Conservation (phyloP, 23 tunicate genomes). For the Aplidium turbinatum region DNA sequence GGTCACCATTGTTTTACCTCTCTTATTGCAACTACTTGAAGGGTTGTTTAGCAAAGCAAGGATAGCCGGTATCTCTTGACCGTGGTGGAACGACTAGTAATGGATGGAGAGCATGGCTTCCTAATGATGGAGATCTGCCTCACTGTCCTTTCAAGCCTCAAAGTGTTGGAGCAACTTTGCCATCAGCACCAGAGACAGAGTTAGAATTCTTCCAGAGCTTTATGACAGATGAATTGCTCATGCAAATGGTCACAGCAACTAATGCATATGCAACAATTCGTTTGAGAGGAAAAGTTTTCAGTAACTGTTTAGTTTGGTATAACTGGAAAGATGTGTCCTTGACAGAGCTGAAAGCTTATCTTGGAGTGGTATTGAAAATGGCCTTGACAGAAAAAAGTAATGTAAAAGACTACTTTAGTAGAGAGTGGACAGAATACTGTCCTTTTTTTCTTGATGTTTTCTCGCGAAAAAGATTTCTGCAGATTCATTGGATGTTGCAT, state of each 20-base stretch:
- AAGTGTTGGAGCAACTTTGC: conserved; percentile 6
- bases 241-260: conserved; percentile 29
- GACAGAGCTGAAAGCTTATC: conserved; percentile 34
- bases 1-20: too few relatives aligned
- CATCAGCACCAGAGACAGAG: conserved; percentile 7
- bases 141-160: conserved; percentile 3
- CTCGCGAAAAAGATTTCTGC: conserved; percentile 12
- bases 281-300: not conserved
- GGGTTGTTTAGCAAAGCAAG: too few relatives aligned
- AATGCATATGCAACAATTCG: conserved; percentile 35
- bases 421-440: conserved; percentile 21
- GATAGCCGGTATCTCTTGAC: too few relatives aligned
- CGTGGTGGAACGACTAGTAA: too few relatives aligned
- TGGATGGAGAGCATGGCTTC: conserved; percentile 22
- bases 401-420: conserved; percentile 25
- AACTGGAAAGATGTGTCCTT: conserved; percentile 27
- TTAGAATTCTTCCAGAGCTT: conserved; percentile 10
- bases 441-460: conserved; percentile 28
- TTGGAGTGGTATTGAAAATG: conserved; percentile 32
- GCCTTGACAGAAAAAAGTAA: conserved; percentile 11
- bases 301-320: conserved; percentile 25
- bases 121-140: conserved; percentile 18
- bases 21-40: too few relatives aligned
- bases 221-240: conserved; percentile 28
- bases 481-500: conserved; percentile 24